These are phyloP conservation scores for Brachionus angularis DNA, from an alignment of 1,140 invertebrate species.

Conservation along the genomic window DNA sequence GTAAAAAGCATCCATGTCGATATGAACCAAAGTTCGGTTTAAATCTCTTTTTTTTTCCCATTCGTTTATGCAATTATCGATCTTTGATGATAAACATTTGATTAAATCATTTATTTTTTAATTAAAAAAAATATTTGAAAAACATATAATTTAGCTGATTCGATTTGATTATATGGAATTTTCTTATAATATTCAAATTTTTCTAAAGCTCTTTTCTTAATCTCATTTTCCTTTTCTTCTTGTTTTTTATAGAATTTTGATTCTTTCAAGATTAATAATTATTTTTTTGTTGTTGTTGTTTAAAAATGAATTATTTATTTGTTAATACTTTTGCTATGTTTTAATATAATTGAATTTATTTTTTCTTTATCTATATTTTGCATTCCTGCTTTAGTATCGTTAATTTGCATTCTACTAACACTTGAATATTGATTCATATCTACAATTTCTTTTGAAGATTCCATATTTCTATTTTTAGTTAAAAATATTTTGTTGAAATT, in stretches of 20 bases:
- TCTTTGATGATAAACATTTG: conserved; percentile 49
- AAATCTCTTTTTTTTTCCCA: conserved; percentile 59
- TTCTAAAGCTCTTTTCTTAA: conserved; percentile 57
- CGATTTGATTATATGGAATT: conserved; percentile 49
- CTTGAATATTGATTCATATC: background rate
- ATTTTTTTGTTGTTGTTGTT: too few relatives aligned
- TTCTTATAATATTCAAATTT: conserved; percentile 52
- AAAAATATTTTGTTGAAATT: too few relatives aligned
- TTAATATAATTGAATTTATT: conserved; percentile 64
- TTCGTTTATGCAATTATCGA: conserved; percentile 53
- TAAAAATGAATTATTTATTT: too few relatives aligned
- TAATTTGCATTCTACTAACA: conserved; percentile 40
- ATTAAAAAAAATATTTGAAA: background rate
- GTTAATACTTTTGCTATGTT: conserved; percentile 61
- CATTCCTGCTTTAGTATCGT: conserved; percentile 64
- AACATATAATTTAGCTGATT: conserved; percentile 18
- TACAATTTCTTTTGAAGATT: background rate
- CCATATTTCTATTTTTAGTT: conserved; percentile 9
- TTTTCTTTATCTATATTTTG: conserved; percentile 62
- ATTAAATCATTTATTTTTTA: conserved; percentile 28
- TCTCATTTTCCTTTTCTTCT: conserved; percentile 56
- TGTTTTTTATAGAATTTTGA: conserved; percentile 64
- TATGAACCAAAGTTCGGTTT: conserved; percentile 62
- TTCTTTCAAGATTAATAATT: conserved; percentile 48
- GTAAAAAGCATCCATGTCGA: conserved; percentile 69